Conservation (phyloP, 1,140 invertebrate genomes). For the Macrobrachium nipponense region DNA sequence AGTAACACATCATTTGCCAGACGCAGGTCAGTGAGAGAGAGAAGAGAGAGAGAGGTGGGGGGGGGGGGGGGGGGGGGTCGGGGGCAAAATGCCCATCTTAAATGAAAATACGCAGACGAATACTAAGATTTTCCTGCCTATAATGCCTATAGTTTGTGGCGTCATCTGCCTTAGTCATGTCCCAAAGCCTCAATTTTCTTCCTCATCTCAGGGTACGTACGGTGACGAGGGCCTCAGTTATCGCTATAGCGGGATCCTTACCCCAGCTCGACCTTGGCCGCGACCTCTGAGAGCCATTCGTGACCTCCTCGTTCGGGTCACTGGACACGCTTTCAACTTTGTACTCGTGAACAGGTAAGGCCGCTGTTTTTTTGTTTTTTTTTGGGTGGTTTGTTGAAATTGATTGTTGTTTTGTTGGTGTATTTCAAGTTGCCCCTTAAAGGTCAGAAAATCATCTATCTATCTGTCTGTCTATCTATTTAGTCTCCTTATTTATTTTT, state of each 20-base stretch:
- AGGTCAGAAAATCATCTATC: background rate
- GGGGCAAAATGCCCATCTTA: background rate
- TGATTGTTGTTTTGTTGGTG: background rate
- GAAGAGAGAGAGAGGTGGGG: background rate
- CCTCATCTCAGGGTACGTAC: constrained; percentile 72
- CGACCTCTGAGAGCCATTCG: constrained; percentile 71
- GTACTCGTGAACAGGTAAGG: constrained; percentile 78
- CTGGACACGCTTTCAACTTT: constrained; percentile 77
- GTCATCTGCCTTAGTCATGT: background rate
- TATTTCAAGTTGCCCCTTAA: background rate
- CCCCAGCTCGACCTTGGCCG: constrained; percentile 77
- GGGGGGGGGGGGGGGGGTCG: background rate
- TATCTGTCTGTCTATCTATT: no score
- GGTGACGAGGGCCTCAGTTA: constrained; percentile 77
- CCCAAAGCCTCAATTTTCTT: background rate
- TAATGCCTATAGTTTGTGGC: background rate
- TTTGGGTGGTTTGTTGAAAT: background rate
- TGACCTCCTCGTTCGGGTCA: constrained; percentile 71
- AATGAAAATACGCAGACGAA: background rate
- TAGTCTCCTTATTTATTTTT: no score
- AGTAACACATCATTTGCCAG: no score
- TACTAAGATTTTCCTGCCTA: background rate
- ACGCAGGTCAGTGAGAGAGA: background rate
- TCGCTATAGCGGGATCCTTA: constrained; percentile 75
- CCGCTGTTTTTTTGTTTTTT: background rate